phyloP scores from a whole-genome alignment of 2,113 vertebrate species.

The Camelus dromedarius region DNA sequence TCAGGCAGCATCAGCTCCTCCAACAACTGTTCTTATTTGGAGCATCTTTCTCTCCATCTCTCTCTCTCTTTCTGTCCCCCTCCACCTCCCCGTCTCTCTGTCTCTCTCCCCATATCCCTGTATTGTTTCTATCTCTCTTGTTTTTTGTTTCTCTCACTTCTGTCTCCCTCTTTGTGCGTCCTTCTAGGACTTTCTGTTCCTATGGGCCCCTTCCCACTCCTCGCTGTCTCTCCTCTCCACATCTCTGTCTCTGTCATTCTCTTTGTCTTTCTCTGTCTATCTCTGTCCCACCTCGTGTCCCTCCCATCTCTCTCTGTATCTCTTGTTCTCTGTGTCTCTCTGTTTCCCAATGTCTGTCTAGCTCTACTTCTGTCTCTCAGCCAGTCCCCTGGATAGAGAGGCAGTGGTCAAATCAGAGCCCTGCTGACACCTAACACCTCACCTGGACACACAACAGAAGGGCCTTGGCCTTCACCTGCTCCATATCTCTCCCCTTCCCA shows the following conservation, averaged over 20 bases:
- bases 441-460: neutral
- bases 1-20: neutral
- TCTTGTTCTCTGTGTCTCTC: neutral
- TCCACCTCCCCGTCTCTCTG: no score
- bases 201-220: neutral
- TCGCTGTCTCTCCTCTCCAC: neutral
- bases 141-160: neutral
- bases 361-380: neutral
- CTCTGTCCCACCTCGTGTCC: neutral
- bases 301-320: constrained; percentile 6
- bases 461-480: neutral
- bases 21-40: constrained; percentile 23
- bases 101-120: neutral
- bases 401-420: neutral
- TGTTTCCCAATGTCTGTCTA: neutral
- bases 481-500: neutral
- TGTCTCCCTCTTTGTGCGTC: neutral
- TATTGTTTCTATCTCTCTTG: neutral
- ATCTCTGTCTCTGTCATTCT: neutral
- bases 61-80: neutral
- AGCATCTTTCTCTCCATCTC: neutral
- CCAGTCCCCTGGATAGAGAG: neutral
- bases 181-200: neutral
- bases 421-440: neutral
- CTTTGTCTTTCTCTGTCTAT: neutral